Base-by-base conservation (phyloP, 2,113 vertebrate genomes). In the Clarias batrachus region DNA sequence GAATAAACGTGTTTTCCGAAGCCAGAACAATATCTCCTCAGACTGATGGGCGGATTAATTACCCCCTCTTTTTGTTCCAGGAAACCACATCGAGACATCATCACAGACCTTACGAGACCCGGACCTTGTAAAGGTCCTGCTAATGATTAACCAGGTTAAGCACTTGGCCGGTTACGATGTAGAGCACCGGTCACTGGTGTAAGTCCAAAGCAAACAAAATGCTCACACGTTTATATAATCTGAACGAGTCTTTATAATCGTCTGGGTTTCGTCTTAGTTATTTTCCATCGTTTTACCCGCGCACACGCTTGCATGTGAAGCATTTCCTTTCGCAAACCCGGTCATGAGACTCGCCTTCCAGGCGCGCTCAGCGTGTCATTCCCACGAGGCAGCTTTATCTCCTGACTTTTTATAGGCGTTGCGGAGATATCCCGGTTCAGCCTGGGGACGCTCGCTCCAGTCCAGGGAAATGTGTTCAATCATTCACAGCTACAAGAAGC, bases 321-420 rank as follows among this genome's bases (percentile, higher is more conserved):
- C 48, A 2, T 83, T 27, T 80, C 25, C 16, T 65, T 7, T 73
- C 74, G 13, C 62, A 52, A 81, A 41, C 21, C 13, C 11, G 77
- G 87, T 63, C 82, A 65, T 71, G 41, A 30, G 56, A 79, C 68
- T 11, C 19, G 82, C 66, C 21, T 81, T 27, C 11, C 27, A 73
- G 21, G 30, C 57, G 14, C 41, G 48, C n/a, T 3, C 33, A 68
- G 68, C 23, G 0, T 74, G 68, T 41, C 27, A 3, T 85, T 88
- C 66, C 52, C 68, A 59, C 68, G 74, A 82, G 52, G 60, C 59
- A 85, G 30, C 16, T 82, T 85, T 63, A 82, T 85, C 81, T 52
- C 23, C 12, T 30, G 41, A 48, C 65, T 90, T 88, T 82, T 88
- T 85, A 86, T 85, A 88, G 85, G 82, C 48, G 37, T 33, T 52